phyloP scores from a whole-genome alignment of 2,113 vertebrate species.

The Elephantulus edwardii region DNA sequence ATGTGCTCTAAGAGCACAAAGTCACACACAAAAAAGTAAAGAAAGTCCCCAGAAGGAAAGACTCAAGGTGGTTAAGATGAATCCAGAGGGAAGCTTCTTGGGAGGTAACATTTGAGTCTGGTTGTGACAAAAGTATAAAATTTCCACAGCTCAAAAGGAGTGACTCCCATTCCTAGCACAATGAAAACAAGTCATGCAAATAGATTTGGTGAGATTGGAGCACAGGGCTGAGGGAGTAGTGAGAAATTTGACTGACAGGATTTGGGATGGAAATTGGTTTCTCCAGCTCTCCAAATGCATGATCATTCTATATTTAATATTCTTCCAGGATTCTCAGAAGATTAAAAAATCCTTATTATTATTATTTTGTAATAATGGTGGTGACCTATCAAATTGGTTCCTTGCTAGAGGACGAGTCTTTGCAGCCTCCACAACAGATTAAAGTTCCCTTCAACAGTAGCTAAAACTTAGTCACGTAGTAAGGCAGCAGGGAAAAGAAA shows the following conservation, averaged over 20 bases:
- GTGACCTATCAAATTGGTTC: neutral
- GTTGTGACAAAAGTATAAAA: neutral
- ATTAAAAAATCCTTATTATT: neutral
- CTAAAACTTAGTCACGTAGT: neutral
- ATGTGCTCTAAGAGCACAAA: fast-evolving
- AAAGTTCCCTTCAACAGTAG: no score
- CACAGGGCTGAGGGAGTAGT: fast-evolving
- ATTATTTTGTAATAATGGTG: neutral
- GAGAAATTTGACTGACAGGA: neutral
- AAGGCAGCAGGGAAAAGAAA: neutral
- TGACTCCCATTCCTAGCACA: neutral
- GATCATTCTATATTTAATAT: no score
- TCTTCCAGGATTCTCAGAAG: neutral
- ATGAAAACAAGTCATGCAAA: neutral
- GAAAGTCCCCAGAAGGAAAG: neutral
- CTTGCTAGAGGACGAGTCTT: neutral
- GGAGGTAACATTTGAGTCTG: neutral
- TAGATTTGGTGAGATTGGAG: fast-evolving
- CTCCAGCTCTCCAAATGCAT: neutral
- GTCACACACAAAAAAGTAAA: neutral
- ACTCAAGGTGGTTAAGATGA: neutral
- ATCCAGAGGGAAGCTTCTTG: neutral
- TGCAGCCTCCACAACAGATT: neutral
- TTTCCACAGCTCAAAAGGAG: neutral
- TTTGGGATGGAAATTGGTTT: no score